Base-by-base conservation (phyloP, 2,888 invertebrate species). In the Meloe dianella region DNA sequence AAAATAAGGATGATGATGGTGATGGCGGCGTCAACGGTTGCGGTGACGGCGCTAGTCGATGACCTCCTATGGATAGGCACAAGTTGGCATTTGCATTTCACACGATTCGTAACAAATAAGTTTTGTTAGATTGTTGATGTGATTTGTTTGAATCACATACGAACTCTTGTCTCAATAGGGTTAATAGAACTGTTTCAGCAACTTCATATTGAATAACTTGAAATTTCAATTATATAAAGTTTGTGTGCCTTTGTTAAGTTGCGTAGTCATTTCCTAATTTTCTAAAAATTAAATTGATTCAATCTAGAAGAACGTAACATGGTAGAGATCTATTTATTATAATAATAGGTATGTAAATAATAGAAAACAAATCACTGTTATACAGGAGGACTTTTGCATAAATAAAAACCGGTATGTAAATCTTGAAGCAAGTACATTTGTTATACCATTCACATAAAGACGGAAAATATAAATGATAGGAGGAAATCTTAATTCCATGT, bases 401-500 rank as follows among this genome's bases (percentile, higher is more conserved):
- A 65, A 68, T 73, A 73, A 72, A 72, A 71, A 71, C 74, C 73
- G 61, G 75, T 74, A 74, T 74, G 77, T 72, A 74, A 76, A 76
- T 77, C 71, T 71, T 64, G 63, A 60, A 73, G 70, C 73, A 70
- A 73, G 69, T 64, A 67, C 74, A 75, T 77, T 74, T 71, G 73
- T 77, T 72, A 74, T 73, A 57, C 73, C 64, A 71, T 75, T 74
- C 74, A 75, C 56, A 64, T 63, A 67, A 22, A 57, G 74, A 74
- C 72, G 68, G 71, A 71, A 71, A 70, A 75, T 74, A 77, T 77
- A 74, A 76, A 76, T 75, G 75, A 73, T 74, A 72, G 72, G 71
- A 75, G 77, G 75, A 77, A 76, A 77, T 77, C 75, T 76, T 77
- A 76, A 77, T 77, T 77, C 73, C 74, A 72, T 75, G 74, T 73